These are phyloP conservation scores for Tenualosa thibaudeaui DNA, from an alignment of 2,797 vertebrate genomes.

Conservation along the genomic window DNA sequence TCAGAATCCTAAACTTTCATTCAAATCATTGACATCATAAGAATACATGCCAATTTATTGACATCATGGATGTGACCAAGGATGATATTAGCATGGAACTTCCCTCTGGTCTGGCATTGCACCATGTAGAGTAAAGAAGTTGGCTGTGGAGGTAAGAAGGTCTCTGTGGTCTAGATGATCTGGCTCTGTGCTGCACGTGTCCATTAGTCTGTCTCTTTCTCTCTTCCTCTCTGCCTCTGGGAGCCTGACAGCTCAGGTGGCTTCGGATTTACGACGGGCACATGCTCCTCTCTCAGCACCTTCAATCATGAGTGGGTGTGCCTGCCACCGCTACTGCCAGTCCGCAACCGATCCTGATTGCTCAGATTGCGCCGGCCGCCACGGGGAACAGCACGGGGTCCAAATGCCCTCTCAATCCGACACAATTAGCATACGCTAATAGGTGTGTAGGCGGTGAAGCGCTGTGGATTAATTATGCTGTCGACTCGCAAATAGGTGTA, in stretches of 20 bases:
- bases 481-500: slow-evolving; percentile 39
- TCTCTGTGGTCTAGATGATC: neutral
- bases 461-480: slow-evolving; percentile 54
- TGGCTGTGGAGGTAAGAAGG: neutral
- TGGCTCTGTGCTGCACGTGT: neutral
- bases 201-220: slow-evolving; percentile 8
- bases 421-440: slow-evolving; percentile 59
- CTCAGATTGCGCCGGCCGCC: slow-evolving; percentile 17
- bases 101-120: too few species aligned
- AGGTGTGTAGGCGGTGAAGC: slow-evolving; percentile 46
- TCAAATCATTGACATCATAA: too few species aligned
- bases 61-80: too few species aligned
- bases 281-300: slow-evolving; percentile 15
- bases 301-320: slow-evolving; percentile 29
- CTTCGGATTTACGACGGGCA: slow-evolving; percentile 13
- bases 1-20: too few species aligned
- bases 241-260: neutral
- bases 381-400: slow-evolving; percentile 17
- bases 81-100: too few species aligned
- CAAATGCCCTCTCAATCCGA: slow-evolving; percentile 34
- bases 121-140: neutral
- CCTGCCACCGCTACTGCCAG: slow-evolving; percentile 6
- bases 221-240: slow-evolving; percentile 20
- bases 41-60: too few species aligned
- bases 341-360: slow-evolving; percentile 3